Base-by-base conservation (phyloP, 2,113 vertebrate species). In the Ifrita kowaldi region DNA sequence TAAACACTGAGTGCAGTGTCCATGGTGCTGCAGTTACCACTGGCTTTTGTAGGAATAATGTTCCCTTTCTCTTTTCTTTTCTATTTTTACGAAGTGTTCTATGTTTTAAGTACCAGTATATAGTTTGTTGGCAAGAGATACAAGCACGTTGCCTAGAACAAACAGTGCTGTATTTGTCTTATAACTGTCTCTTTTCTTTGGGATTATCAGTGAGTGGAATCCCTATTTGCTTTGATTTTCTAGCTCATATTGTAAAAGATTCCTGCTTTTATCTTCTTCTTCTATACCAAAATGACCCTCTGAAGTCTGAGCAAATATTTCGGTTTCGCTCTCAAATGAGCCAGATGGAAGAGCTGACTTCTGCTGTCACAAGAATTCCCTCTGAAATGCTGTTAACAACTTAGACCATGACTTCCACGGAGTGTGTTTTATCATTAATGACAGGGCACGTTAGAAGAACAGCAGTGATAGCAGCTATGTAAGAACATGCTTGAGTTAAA, bases 251-350 rank as follows among this genome's bases (percentile, higher is more conserved):
- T 91, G 70, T 95, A 86, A 77, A 85, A 94, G 85, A 87, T 86
- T 86, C 77, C 55, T 87, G 70, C 91, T 97, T 96, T 95, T 93
- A 91, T 96, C 92, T 80, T 70, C 37, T 69, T 83, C 44, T 94
- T 88, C 81, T 70, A 14, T 91, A 65, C 50, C 60, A 84, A 95
- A 97, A 90, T 52, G 35, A 71, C 42, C 39, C 78, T 89, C 83
- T 87, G 91, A 95, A 95, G 67, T 81, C 94, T 92, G 62, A 91
- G 74, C 64, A 96, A 93, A 89, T 97, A 94, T 41, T 92, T 96
- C 49, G 65, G 95, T 91, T 95, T 85, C 26, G 27, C 68, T 95
- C 80, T 92, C 3, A 46, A 79, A 89, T 60, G 68, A 68, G 39
- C 67, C 67, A 95, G 50, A 78, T 88, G 64, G 68, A 93, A 80